Evolutionary conservation across 2,797 vertebrate genomes (phyloP).

Genomic region (Gambusia yucatana): DNA sequence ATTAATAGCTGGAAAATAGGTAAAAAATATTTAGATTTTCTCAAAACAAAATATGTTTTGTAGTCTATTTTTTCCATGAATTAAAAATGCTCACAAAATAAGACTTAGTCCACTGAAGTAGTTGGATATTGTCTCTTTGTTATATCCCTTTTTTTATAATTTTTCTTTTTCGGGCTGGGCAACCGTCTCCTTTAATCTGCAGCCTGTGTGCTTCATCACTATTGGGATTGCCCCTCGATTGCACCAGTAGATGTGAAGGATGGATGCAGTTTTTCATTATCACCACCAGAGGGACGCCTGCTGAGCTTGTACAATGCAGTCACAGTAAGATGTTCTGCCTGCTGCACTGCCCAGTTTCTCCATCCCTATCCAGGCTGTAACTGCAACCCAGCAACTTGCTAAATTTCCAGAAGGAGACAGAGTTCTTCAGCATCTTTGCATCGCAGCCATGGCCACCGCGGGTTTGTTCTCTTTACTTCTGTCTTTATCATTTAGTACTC

Average conservation of each 20-base stretch:
- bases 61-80: neutral
- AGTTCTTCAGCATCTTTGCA: constrained; percentile 44
- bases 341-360: constrained; percentile 28
- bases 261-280: constrained; percentile 11
- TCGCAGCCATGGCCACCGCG: constrained; percentile 78
- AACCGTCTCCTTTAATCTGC: constrained; percentile 12
- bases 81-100: neutral
- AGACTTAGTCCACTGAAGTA: neutral
- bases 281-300: constrained; percentile 62
- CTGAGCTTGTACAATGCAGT: constrained; percentile 12
- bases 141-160: neutral
- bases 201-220: neutral
- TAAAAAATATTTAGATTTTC: neutral
- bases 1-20: neutral
- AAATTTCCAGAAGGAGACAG: constrained; percentile 21
- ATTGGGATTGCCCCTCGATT: constrained; percentile 11
- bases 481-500: neutral
- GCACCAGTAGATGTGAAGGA: constrained; percentile 12
- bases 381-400: constrained; percentile 56
- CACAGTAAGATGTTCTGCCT: constrained; percentile 21
- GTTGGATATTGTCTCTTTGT: neutral
- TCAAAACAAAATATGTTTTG: too few species aligned
- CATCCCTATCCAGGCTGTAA: constrained; percentile 35
- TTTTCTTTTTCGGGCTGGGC: neutral
- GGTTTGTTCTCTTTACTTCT: constrained; percentile 65